These are phyloP conservation scores for Parotocinclus haroldoi DNA, from an alignment of 2,797 vertebrate genomes.

Conservation along the genomic window DNA sequence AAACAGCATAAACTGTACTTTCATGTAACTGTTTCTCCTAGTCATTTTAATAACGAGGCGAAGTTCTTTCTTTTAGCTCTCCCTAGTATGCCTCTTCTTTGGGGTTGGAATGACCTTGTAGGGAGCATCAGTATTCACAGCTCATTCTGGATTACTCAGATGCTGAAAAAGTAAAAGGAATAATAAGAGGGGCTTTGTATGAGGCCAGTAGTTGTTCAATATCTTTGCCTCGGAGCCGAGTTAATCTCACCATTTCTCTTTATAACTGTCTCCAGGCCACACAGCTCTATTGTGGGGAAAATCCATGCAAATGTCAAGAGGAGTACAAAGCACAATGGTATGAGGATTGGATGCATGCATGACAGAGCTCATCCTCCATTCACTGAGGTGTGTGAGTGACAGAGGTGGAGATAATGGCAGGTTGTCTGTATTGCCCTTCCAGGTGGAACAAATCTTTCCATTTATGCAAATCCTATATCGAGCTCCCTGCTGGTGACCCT, in stretches of 20 bases:
- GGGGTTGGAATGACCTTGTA: too few species aligned
- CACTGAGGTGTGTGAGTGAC: background rate
- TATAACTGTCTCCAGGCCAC: slow-evolving; percentile 37
- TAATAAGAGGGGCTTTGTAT: slow-evolving; percentile 46
- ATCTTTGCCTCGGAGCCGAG: slow-evolving; percentile 53
- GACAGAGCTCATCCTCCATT: slow-evolving; percentile 5
- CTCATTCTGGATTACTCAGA: slow-evolving; percentile 44
- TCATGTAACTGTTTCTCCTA: too few species aligned
- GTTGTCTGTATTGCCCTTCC: slow-evolving; percentile 25
- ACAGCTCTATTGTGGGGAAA: slow-evolving; percentile 18
- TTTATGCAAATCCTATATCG: slow-evolving; percentile 8
- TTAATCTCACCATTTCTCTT: slow-evolving; percentile 55
- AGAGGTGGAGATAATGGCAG: slow-evolving; percentile 36
- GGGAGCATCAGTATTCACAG: too few species aligned
- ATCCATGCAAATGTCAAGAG: slow-evolving; percentile 9
- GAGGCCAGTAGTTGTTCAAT: slow-evolving; percentile 55
- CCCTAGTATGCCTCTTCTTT: background rate
- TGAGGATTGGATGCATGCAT: background rate
- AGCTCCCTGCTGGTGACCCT: slow-evolving; percentile 30
- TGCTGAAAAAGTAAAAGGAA: slow-evolving; percentile 50
- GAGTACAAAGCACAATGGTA: background rate
- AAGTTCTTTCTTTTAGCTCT: background rate
- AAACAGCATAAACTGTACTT: too few species aligned
- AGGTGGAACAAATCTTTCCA: slow-evolving; percentile 37
- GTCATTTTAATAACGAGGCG: too few species aligned